These are phyloP conservation scores for Prosopocoilus inquinatus DNA, from an alignment of 2,888 invertebrate genomes.

Conservation along the genomic window DNA sequence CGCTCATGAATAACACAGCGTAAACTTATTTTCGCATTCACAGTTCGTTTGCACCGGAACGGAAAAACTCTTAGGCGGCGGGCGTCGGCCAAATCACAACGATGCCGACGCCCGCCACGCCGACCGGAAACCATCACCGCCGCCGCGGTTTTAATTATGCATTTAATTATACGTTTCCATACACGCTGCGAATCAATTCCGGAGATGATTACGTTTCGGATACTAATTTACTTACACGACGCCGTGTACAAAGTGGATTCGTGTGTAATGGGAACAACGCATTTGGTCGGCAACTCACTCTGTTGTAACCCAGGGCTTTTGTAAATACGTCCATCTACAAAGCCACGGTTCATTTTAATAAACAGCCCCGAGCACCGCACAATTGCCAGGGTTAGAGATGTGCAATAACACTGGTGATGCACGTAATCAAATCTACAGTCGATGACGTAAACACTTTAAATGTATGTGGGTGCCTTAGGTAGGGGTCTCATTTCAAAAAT, in stretches of 20 bases:
- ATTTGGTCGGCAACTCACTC: conserved; percentile 25
- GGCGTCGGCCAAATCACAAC: neutral
- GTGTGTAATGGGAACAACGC: conserved; percentile 13
- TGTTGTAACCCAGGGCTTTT: conserved; percentile 20
- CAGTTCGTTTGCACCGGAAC: conserved; percentile 1
- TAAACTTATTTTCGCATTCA: conserved; percentile 4
- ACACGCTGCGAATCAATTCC: neutral
- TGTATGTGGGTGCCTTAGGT: conserved; percentile 2
- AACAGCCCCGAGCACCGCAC: conserved; percentile 12
- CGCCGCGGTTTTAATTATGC: neutral
- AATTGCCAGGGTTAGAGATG: conserved; percentile 20
- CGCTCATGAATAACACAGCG: conserved; percentile 1
- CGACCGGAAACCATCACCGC: too few species aligned
- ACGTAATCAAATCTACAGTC: conserved; percentile 15
- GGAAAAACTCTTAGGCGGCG: neutral
- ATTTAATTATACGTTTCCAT: neutral
- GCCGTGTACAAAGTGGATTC: conserved; percentile 4
- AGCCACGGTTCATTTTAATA: conserved; percentile 18
- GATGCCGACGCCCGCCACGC: too few species aligned
- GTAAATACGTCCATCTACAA: conserved; percentile 25
- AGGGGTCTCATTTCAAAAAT: too few species aligned
- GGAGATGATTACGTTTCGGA: neutral
- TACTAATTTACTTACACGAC: conserved; percentile 1
- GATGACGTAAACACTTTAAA: neutral
- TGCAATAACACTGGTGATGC: conserved; percentile 18